Base-by-base conservation (phyloP, 2,797 vertebrate genomes). In the Zenarchopterus dispar region DNA sequence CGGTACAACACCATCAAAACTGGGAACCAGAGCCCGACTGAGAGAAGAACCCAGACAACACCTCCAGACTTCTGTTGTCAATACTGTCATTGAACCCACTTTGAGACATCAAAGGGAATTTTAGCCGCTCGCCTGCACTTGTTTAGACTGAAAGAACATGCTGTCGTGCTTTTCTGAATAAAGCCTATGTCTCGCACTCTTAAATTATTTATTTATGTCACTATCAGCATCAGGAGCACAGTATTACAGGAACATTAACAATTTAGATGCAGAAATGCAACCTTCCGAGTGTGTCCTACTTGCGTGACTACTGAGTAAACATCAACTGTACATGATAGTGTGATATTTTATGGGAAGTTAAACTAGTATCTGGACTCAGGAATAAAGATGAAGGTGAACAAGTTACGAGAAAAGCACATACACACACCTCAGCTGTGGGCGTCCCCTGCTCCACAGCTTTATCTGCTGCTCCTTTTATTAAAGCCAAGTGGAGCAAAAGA, bases 251-350 rank as follows among this genome's bases (percentile, higher is more conserved):
- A 63, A 62, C 78, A 89, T 88, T 49, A 80, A 90, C 67, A 72
- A 90, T 91, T 88, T 67, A 91, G 64, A 75, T 56, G 80, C 55
- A 74, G 74, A 88, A 77, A 87, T 76, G 50, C 56, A 86, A 73
- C 69, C 78, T 64, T 71, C 31, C 49, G 53, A 10, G 55, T 59
- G 65, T 73, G 85, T 75, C 68, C 78, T 69, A 77, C 69, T 86
- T 84, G 68, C 57, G 54, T 51, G 57, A 67, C 62, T 18, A 4
- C 17, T 49, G 56, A 71, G 73, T 72, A 81, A 80, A 84, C 66
- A 70, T 26, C 36, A 48, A 36, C 57, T 46, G 49, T 47, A 70
- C 46, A 66, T 31, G 24, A 62, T 76, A 67, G 64, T 67, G 62
- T 42, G 55, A 19, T 22, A 15, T 15, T 39, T 39, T 39, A 15